These are phyloP conservation scores for Turritopsis dohrnii DNA, from an alignment of 30 jellyfish, hydroid and myxozoan species.

Conservation along the genomic window DNA sequence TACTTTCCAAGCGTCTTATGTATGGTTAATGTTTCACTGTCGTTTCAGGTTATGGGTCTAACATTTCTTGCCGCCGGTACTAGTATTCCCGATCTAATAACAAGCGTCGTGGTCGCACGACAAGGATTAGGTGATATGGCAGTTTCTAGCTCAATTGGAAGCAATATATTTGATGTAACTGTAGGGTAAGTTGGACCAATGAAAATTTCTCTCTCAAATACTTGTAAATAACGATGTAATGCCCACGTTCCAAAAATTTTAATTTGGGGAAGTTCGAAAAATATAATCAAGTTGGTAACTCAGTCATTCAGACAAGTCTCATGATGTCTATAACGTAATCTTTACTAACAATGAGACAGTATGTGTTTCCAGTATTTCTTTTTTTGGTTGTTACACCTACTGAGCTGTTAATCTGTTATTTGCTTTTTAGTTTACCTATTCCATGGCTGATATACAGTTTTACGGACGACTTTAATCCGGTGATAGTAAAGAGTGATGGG, in stretches of 20 bases:
- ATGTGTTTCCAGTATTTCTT: no score
- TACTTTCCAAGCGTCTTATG: no score
- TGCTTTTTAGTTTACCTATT: constrained; percentile 45
- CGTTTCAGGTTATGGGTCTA: constrained; percentile 71
- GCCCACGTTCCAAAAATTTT: no score
- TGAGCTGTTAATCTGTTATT: no score
- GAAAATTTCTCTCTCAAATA: no score
- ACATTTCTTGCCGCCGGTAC: constrained; percentile 89
- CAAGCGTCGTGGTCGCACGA: constrained; percentile 84
- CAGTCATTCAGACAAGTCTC: no score
- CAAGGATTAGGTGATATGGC: constrained; percentile 94
- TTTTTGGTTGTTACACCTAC: neutral
- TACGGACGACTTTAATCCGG: constrained; percentile 32
- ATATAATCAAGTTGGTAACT: no score
- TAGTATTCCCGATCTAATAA: constrained; percentile 76
- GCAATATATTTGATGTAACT: constrained; percentile 77
- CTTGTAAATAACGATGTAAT: no score
- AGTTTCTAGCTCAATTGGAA: constrained; percentile 83
- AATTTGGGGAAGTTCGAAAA: no score
- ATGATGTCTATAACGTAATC: no score
- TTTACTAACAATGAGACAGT: no score
- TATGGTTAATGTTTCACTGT: no score
- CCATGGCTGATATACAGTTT: constrained; percentile 75
- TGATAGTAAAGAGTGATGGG: constrained; percentile 47
- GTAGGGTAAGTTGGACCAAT: constrained; percentile 81